Base-by-base conservation (phyloP, 2,797 vertebrate genomes). In the Peromyscus nudipes region DNA sequence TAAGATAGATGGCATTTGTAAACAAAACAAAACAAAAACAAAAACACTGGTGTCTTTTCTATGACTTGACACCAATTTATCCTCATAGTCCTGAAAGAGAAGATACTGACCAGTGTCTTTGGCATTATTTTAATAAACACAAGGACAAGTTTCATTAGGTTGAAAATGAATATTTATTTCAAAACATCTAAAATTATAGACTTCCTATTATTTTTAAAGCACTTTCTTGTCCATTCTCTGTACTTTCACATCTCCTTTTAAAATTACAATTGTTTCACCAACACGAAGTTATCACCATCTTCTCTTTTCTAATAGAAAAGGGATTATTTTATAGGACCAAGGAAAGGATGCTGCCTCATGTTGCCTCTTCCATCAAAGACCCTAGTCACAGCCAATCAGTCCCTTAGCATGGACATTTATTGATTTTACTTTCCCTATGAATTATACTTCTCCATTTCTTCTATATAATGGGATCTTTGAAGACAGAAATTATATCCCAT, bases 141-240 rank as follows among this genome's bases (percentile, higher is more conserved):
- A 93, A 97, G 34, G 73, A 71, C 55, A 97, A 76, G 9, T 80
- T 92, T 87, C 60, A 92, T 1, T 92, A 29, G 57, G 65, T 52
- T 94, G 6, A 91, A 94, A 89, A 77, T 60, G 71, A 79, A 60
- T 92, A 49, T 90, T 90, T 95, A 64, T 88, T 89, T 80, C 31
- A 64, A 73, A 92, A 16, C 13, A 71, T 37, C 19, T 16, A 57
- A 65, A 94, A 46, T 57, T 27, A 27, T 60, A 71, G 37, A 31
- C 52, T 91, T 65, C 31, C 6, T 52, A 55, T 55, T 14, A 1
- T 86, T 19, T 19, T 17, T 73, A 65, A 46, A 65, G 43, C 27
- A 85, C 55, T 52, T 94, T 90, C 16, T 77, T 79, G 31, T 75
- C 76, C 40, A 67, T 84, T 75, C 55, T 65, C 13, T 83, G 6